Base-by-base conservation (phyloP, 2,888 invertebrate genomes). In the Saturnia japonica region DNA sequence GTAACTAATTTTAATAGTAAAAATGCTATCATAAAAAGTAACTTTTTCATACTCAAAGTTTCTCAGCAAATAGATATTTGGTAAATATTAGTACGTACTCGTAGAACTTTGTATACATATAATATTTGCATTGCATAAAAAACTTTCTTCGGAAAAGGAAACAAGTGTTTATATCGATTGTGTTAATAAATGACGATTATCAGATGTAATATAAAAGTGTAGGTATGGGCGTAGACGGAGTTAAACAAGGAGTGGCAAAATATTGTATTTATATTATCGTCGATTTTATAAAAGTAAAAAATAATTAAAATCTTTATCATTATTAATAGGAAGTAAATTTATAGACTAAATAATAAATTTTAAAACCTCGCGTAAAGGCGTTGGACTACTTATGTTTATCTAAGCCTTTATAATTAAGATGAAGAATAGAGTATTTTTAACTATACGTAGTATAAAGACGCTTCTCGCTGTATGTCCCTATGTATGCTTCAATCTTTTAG, bases 321-420 rank as follows among this genome's bases (percentile, higher is more conserved):
- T 9, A 68, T 47, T 22, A 47, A 19, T 45, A 67, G 47, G 40
- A 47, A 68, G 28, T 54, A 51, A 51, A n/a, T 54, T 68, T 14
- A 9, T 45, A 68, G 43, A 62, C 4, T 2, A 16, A 34, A 34
- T 62, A 34, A 62, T 34, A 54, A n/a, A 62, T 62, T 62, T 64
- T 19, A 19, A 19, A 34, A 40, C 12, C 19, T 64, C 40, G 1
- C 64, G n/a, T 64, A 64, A 64, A 9, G 40, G 3, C 3, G 11
- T 54, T 54, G 8, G 16, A 60, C 14, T 60, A 60, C 57, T 28
- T 28, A 60, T 28, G 14, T 60, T 25, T n/a, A 57, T 25, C 51
- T 6, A n/a, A 51, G 19, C 19, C n/a, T 51, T 54, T 22, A 22
- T 8, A 22, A 22, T 22, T 54, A 54, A 54, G 9, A 28, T 25